Percentiles rank a stretch among this genome's conserved stretches.
Conservation (phyloP, 2,797 vertebrate genomes). For the Sebastes baramenuke region DNA sequence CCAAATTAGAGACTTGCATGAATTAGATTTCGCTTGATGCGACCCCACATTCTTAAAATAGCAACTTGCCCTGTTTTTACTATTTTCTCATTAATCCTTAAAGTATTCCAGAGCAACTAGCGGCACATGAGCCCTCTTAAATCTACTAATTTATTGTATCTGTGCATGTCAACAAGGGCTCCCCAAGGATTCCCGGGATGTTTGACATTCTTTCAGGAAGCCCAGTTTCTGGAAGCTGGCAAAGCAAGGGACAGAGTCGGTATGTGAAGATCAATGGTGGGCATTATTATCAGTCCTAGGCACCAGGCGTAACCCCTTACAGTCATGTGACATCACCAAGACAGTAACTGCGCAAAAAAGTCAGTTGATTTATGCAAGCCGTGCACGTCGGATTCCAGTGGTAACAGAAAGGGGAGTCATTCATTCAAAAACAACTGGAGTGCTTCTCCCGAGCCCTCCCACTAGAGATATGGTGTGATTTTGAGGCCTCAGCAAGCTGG, state of each 20-base stretch:
- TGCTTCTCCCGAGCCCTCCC: slow-evolving; percentile 7
- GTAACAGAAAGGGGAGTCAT: slow-evolving; percentile 24
- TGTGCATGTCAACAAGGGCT: slow-evolving; percentile 15
- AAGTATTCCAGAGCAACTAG: slow-evolving; percentile 10
- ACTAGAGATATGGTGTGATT: slow-evolving; percentile 33
- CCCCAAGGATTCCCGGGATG: slow-evolving; percentile 74
- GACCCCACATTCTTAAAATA: slow-evolving; percentile 36
- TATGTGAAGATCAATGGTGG: slow-evolving; percentile 73
- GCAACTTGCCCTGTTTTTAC: slow-evolving; percentile 3
- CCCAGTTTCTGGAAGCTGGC: slow-evolving; percentile 53
- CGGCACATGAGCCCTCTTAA: slow-evolving; percentile 23
- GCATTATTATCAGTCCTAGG: slow-evolving; percentile 78
- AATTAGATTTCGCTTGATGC: not conserved
- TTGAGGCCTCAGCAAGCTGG: slow-evolving; percentile 4
- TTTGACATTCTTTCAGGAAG: slow-evolving; percentile 71
- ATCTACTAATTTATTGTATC: slow-evolving; percentile 37
- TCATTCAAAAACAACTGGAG: not conserved
- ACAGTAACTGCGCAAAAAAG: slow-evolving; percentile 29
- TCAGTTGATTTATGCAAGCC: slow-evolving; percentile 39
- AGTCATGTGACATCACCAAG: slow-evolving; percentile 61
- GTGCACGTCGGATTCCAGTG: slow-evolving; percentile 24
- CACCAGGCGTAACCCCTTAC: slow-evolving; percentile 57
- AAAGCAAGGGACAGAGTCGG: slow-evolving; percentile 32
- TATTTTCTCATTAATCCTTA: slow-evolving; percentile 2
- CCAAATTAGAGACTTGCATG: not conserved